Percentiles rank a stretch among this genome's conserved stretches.
phyloP scores from a whole-genome alignment of 2,888 invertebrate genomes.

The Chrysina gloriosa region DNA sequence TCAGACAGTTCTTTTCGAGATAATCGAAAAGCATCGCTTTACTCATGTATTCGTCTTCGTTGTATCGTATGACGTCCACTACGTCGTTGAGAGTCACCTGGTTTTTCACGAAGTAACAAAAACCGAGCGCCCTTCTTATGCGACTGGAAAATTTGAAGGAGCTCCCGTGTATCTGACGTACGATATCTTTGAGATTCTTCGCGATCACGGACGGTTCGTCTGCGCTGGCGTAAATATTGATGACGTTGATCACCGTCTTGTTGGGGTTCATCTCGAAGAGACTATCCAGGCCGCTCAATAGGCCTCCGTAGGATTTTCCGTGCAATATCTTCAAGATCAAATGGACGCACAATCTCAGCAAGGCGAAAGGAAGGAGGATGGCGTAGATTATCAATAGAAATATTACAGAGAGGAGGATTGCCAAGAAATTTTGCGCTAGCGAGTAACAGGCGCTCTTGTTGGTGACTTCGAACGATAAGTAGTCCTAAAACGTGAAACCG shows the following conservation, averaged over 20 bases:
- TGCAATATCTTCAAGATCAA: not conserved
- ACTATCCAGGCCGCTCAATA: not conserved
- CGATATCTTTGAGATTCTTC: not conserved
- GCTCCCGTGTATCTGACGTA: not conserved
- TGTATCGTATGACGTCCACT: not conserved
- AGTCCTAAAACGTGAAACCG: not conserved
- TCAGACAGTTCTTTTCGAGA: not conserved
- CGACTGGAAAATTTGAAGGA: constrained; percentile 22
- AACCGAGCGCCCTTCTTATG: not conserved
- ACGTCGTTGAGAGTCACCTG: constrained; percentile 23
- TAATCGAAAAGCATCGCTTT: constrained; percentile 17
- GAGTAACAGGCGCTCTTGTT: not conserved
- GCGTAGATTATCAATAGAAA: not conserved
- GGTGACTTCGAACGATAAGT: not conserved
- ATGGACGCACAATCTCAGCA: not conserved
- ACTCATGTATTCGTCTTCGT: constrained; percentile 11
- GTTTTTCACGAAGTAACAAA: constrained; percentile 14
- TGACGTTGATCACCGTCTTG: constrained; percentile 13
- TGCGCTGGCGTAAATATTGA: constrained; percentile 10
- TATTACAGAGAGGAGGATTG: not conserved
- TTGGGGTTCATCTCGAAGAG: constrained; percentile 12
- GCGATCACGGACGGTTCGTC: not conserved
- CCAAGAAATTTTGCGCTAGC: not conserved
- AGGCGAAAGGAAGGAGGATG: constrained; percentile 4
- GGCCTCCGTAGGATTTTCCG: constrained; percentile 1